Evolutionary conservation across 2,113 vertebrate species (phyloP), one percentile per base, ranked within the genome.

Genomic region (Sitta europaea): DNA sequence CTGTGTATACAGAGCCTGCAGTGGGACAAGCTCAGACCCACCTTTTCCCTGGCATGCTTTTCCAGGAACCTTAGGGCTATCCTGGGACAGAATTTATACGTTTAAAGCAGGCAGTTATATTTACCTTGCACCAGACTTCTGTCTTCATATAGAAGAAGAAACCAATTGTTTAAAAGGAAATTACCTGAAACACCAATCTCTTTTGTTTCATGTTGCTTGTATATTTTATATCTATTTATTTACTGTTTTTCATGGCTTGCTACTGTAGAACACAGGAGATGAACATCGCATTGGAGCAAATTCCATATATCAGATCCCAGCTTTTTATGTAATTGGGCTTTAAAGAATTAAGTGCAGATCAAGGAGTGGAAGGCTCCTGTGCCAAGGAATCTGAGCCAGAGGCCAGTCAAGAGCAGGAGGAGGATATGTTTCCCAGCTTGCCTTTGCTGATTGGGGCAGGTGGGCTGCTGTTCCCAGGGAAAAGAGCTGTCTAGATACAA

Each of bases 1-100:
- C 66, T 79, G 27, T 0, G 0, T 4, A 4, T 12, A 14, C 18
- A 68, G 22, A 86, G 53, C 71, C 80, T 40, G 28, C 35, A 36
- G 23, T 2, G 38, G 54, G 28, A 53, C 45, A 47, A 42, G 42
- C 28, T 51, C 36, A 63, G 57, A 86, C 13, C 17, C 36, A 58
- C 10, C 29, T 59, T 20, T 61, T 35, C 27, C 48, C 48, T 65
- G 40, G 20, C 11, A 12, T 6, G 12, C 12, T 45, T 72, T 79
- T 40, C 33, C 43, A 48, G 28, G 11, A 36, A 35, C 62, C 76
- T 65, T 22, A 47, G 11, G 25, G 8, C 47, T 45, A 19, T 31
- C n/a, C 73, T 54, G 33, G 36, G 10, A 50, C 9, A 54, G 55
- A 92, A 58, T 38, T 45, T 15, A 8, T 29, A n/a, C 1, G 0